Conservation (phyloP, 2,888 invertebrate species). For the Dryadula phaetusa region DNA sequence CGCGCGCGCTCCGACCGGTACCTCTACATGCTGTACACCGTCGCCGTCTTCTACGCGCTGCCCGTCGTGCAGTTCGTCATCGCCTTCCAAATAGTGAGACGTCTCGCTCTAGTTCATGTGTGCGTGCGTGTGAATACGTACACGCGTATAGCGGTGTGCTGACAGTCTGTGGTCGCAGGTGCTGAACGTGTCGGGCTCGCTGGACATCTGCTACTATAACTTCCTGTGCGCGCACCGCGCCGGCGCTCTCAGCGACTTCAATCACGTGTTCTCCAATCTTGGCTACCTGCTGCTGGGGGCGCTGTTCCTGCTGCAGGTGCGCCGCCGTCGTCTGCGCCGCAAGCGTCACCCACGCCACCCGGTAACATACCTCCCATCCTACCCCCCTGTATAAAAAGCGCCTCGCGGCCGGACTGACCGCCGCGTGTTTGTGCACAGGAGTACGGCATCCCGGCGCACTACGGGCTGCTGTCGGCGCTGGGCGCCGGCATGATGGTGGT, state of each 20-base stretch:
- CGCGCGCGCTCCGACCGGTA: conserved; percentile 81
- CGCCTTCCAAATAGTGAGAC: conserved; percentile 89
- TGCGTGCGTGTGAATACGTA: not conserved
- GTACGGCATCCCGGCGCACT: conserved; percentile 92
- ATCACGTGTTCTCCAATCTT: conserved; percentile 94
- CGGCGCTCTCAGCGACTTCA: conserved; percentile 91
- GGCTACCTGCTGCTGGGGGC: conserved; percentile 93
- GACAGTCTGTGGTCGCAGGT: conserved; percentile 72
- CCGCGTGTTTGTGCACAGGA: conserved; percentile 62
- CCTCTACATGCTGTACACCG: conserved; percentile 87
- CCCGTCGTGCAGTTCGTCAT: conserved; percentile 94
- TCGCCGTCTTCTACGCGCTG: conserved; percentile 93
- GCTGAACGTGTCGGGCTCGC: conserved; percentile 91
- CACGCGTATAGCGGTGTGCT: not conserved
- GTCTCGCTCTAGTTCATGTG: not conserved
- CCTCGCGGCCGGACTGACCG: no score
- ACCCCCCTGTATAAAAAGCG: not conserved
- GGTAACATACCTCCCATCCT: conserved; percentile 47
- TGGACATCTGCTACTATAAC: conserved; percentile 96
- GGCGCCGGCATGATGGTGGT: conserved; percentile 94
- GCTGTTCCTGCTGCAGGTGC: conserved; percentile 89
- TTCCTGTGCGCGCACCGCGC: conserved; percentile 94
- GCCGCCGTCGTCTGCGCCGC: conserved; percentile 60
- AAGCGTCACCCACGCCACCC: conserved; percentile 57
- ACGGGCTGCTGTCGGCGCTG: conserved; percentile 94